Percentiles rank a stretch among this genome's conserved stretches.
phyloP scores from a whole-genome alignment of 2,888 invertebrate genomes.

The Chironomus tentans region DNA sequence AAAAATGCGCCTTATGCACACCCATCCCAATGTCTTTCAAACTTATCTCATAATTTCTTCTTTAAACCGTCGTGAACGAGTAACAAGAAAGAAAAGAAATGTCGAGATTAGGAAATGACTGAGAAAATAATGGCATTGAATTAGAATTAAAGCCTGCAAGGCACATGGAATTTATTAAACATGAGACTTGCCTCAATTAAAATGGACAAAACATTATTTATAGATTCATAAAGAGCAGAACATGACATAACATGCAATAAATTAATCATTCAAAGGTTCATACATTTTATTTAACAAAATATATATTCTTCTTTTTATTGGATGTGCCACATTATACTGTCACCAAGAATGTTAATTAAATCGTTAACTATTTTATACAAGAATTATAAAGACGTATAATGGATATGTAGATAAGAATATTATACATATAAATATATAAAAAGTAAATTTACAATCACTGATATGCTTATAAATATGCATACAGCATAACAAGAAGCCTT shows the following conservation, averaged over 20 bases:
- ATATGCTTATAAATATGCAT: neutral
- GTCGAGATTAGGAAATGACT: no score
- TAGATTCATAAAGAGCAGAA: conserved; percentile 4
- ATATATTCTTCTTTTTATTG: neutral
- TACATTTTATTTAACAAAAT: neutral
- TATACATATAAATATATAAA: no score
- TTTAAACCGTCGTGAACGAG: no score
- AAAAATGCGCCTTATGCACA: no score
- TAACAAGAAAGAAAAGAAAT: no score
- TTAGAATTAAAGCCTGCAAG: no score
- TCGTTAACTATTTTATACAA: conserved; percentile 21
- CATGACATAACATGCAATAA: neutral
- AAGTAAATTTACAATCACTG: neutral
- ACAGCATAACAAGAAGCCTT: neutral
- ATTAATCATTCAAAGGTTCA: conserved; percentile 12
- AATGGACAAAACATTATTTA: conserved; percentile 12
- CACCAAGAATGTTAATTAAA: conserved; percentile 26
- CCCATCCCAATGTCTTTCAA: no score
- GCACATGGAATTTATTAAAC: neutral
- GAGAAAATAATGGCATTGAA: no score
- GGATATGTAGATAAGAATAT: neutral
- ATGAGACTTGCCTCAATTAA: conserved; percentile 7
- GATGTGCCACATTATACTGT: neutral
- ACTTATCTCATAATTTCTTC: no score
- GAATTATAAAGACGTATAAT: neutral